phyloP scores from a whole-genome alignment of 1,140 invertebrate species.

The Acromyrmex echinatior region DNA sequence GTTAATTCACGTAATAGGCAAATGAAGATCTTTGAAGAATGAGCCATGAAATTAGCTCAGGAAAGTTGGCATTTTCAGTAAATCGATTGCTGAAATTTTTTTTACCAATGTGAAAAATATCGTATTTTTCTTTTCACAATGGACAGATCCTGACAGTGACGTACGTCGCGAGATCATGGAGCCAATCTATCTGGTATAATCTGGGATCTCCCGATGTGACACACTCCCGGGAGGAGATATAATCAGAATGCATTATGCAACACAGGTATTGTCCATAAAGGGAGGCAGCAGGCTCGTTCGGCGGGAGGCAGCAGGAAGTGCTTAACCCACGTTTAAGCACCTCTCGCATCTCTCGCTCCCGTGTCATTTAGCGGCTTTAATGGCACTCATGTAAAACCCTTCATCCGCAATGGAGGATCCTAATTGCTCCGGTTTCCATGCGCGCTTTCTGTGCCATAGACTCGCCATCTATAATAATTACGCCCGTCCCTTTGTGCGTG shows the following conservation, averaged over 20 bases:
- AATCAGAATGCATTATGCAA: slow-evolving; percentile 66
- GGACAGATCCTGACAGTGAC: neutral
- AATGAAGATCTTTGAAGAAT: neutral
- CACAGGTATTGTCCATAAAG: slow-evolving; percentile 60
- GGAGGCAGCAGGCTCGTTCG: slow-evolving; percentile 29
- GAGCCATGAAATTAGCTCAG: neutral
- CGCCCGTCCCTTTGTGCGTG: neutral
- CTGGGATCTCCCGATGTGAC: neutral
- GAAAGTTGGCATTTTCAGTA: too few relatives aligned
- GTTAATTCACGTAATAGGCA: neutral
- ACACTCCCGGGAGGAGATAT: neutral
- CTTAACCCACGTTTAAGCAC: slow-evolving; percentile 54
- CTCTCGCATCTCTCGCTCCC: slow-evolving; percentile 33
- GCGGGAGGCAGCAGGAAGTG: slow-evolving; percentile 63
- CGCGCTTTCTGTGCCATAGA: neutral
- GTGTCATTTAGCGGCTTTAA: slow-evolving; percentile 31
- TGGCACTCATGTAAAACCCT: slow-evolving; percentile 39
- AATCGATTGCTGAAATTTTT: neutral
- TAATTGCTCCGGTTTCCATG: slow-evolving; percentile 30
- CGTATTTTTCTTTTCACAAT: neutral
- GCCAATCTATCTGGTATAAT: neutral
- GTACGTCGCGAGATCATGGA: neutral
- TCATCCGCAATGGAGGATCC: slow-evolving; percentile 26
- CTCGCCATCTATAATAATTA: slow-evolving; percentile 31
- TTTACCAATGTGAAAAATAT: too few relatives aligned